phyloP scores from a whole-genome alignment of 1,140 invertebrate genomes.

The Pinna nobilis region DNA sequence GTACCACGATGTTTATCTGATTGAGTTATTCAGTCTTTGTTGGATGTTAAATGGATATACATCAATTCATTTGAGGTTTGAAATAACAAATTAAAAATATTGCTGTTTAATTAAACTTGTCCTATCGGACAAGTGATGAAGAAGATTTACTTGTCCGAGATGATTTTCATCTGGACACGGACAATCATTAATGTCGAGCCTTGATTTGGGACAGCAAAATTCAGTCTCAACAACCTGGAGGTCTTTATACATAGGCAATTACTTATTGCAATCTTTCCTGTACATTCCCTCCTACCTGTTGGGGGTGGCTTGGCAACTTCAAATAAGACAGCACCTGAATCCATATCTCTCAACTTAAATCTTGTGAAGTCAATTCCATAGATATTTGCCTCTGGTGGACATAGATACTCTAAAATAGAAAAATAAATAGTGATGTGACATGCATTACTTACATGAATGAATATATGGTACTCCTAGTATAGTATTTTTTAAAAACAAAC shows the following conservation, averaged over 20 bases:
- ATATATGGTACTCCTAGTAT: background rate
- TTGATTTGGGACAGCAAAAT: no score
- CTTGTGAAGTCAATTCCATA: conserved; percentile 99
- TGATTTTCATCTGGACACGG: no score
- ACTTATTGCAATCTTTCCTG: background rate
- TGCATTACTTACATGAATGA: background rate
- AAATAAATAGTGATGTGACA: background rate
- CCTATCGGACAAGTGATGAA: no score
- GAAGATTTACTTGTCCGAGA: background rate
- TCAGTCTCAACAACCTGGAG: background rate
- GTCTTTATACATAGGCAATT: background rate
- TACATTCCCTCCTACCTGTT: conserved; percentile 60
- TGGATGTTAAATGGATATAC: no score
- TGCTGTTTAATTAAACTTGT: no score
- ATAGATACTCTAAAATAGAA: conserved; percentile 85
- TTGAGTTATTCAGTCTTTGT: no score
- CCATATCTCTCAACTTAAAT: conserved; percentile 97
- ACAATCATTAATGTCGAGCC: no score
- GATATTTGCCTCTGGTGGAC: conserved; percentile 94
- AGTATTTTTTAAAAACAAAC: no score
- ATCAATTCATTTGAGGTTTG: no score
- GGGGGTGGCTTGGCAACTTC: conserved; percentile 94
- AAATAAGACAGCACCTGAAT: conserved; percentile 93
- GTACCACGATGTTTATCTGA: no score
- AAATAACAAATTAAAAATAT: no score